Percentiles rank a stretch among this genome's conserved stretches.
Evolutionary conservation across 2,113 vertebrate genomes (phyloP).

Genomic region (Ariopsis seemanni): DNA sequence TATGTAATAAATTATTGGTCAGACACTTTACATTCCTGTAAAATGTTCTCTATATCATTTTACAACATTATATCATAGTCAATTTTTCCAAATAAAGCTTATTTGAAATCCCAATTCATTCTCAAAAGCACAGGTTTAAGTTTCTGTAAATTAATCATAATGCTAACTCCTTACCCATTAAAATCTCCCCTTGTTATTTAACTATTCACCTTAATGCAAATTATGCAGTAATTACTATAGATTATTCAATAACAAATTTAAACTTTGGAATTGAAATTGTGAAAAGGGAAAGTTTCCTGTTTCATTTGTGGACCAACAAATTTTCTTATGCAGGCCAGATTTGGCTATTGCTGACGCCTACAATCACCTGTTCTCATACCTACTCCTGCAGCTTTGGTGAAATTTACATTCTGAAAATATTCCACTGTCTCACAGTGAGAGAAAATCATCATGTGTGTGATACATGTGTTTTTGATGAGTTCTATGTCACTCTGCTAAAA

Average conservation of each 20-base stretch:
- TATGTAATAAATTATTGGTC: not conserved
- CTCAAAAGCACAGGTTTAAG: not conserved
- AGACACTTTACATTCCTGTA: not conserved
- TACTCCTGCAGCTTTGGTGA: not conserved
- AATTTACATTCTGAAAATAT: not conserved
- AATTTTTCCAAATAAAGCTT: not conserved
- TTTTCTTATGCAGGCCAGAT: not conserved
- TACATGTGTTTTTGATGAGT: constrained; percentile 37
- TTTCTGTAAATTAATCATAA: not conserved
- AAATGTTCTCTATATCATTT: not conserved
- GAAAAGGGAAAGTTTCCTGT: not conserved
- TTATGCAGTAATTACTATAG: not conserved
- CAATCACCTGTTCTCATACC: not conserved
- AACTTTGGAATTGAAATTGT: not conserved
- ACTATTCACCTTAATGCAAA: not conserved
- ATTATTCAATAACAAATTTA: not conserved
- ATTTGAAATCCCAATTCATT: not conserved
- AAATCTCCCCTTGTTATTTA: not conserved
- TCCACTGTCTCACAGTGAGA: not conserved
- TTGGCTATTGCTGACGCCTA: not conserved
- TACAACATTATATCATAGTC: not conserved
- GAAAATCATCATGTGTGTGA: constrained; percentile 5
- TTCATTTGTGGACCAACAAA: not conserved
- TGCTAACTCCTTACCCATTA: not conserved
- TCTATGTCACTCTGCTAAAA: constrained; percentile 40